phyloP scores from a whole-genome alignment of 1,140 invertebrate species.

The Papilio dardanus region DNA sequence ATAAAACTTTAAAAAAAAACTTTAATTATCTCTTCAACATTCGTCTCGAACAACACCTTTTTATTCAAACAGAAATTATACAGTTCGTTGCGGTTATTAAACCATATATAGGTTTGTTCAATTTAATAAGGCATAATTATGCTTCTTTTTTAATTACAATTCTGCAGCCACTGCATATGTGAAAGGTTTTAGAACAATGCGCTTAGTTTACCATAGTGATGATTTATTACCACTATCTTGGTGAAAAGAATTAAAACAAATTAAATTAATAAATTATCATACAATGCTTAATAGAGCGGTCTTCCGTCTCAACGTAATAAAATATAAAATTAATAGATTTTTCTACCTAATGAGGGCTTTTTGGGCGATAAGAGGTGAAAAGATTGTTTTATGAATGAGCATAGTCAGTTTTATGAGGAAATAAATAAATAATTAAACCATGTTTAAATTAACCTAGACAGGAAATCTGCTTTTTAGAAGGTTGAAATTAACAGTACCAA shows the following conservation, averaged over 20 bases:
- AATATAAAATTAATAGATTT: slow-evolving; percentile 10
- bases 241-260: slow-evolving; percentile 9
- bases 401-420: background rate
- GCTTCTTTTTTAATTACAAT: background rate
- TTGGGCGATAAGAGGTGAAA: background rate
- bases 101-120: slow-evolving; percentile 14
- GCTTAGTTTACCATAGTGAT: background rate
- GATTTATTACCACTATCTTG: slow-evolving; percentile 13
- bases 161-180: background rate
- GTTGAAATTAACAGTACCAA: background rate
- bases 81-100: slow-evolving; percentile 9
- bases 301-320: background rate
- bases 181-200: slow-evolving; percentile 21
- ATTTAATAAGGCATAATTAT: slow-evolving; percentile 23
- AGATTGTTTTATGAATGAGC: background rate
- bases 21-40: slow-evolving; percentile 13
- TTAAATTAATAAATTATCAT: slow-evolving; percentile 18
- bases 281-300: slow-evolving; percentile 23
- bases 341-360: slow-evolving; percentile 6
- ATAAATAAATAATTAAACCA: background rate
- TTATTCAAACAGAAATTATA: slow-evolving; percentile 17
- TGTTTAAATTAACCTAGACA: background rate
- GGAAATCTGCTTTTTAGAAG: background rate
- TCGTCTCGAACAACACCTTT: slow-evolving; percentile 13
- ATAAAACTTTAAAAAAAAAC: slow-evolving; percentile 29